These are phyloP conservation scores for Larimichthys crocea DNA, from an alignment of 2,113 vertebrate genomes.

Conservation along the genomic window DNA sequence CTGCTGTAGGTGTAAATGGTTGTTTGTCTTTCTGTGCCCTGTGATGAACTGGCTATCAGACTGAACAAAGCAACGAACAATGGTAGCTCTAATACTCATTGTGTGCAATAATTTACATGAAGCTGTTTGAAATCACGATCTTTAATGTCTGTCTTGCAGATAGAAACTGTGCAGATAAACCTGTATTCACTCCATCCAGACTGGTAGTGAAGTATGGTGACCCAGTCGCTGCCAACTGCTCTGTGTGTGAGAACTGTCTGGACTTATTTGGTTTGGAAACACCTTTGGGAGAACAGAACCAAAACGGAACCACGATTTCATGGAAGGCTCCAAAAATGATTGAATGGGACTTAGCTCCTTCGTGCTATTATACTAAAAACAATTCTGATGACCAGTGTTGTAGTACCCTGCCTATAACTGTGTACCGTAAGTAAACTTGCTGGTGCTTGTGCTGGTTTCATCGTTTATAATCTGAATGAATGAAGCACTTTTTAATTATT, in stretches of 20 bases:
- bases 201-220: slow-evolving; percentile 58
- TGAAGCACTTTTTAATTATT: too few species aligned
- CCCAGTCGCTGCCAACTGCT: slow-evolving; percentile 20
- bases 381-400: background rate
- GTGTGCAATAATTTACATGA: too few species aligned
- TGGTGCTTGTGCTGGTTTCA: background rate
- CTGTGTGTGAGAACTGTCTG: background rate
- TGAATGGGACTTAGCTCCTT: background rate
- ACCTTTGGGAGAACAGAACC: fast-evolving
- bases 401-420: slow-evolving; percentile 15
- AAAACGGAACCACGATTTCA: background rate
- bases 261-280: background rate
- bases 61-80: too few species aligned
- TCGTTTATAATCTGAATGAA: background rate
- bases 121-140: background rate
- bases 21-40: too few species aligned
- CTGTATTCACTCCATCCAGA: slow-evolving; percentile 30
- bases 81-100: too few species aligned
- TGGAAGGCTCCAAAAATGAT: slow-evolving; percentile 33
- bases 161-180: fast-evolving
- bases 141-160: slow-evolving; percentile 17
- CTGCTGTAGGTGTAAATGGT: too few species aligned
- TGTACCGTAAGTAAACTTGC: slow-evolving; percentile 53
- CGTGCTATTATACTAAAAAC: background rate
- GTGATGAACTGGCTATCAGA: too few species aligned